Conservation (phyloP, 2,888 invertebrate species). For the Drosophila paracracens region DNA sequence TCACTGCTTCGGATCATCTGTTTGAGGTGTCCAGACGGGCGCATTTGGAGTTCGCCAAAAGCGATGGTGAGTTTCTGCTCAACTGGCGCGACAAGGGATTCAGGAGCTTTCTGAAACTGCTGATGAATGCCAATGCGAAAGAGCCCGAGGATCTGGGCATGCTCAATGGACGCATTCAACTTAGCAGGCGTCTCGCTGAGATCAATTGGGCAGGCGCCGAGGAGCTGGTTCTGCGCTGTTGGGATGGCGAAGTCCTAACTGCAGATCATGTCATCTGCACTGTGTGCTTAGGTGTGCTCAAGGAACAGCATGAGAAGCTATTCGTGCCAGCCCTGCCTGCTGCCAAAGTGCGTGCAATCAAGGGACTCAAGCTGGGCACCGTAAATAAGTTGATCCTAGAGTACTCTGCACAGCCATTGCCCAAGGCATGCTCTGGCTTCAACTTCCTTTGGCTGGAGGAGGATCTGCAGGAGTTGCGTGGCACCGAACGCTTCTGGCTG, state of each 20-base stretch:
- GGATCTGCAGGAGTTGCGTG: constrained; percentile 81
- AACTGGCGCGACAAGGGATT: constrained; percentile 92
- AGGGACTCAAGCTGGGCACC: constrained; percentile 87
- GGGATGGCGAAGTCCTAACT: constrained; percentile 82
- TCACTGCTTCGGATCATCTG: constrained; percentile 88
- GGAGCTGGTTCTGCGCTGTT: constrained; percentile 61
- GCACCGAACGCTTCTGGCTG: constrained; percentile 86
- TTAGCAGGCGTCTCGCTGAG: constrained; percentile 68
- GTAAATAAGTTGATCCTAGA: constrained; percentile 88
- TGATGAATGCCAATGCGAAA: constrained; percentile 85
- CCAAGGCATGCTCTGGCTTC: constrained; percentile 85
- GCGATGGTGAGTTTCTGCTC: constrained; percentile 89
- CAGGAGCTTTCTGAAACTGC: constrained; percentile 88
- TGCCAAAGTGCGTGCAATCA: constrained; percentile 85
- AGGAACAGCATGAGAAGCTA: constrained; percentile 83
- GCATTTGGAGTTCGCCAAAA: constrained; percentile 87
- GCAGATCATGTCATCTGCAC: constrained; percentile 88
- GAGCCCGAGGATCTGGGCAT: constrained; percentile 64
- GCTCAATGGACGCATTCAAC: constrained; percentile 76
- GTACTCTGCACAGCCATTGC: constrained; percentile 87
- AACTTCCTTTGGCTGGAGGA: constrained; percentile 87
- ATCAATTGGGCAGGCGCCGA: constrained; percentile 65
- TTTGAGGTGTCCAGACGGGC: constrained; percentile 89
- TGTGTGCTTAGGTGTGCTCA: constrained; percentile 87
- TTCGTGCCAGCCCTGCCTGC: constrained; percentile 86